Evolutionary conservation across 2,888 invertebrate species (phyloP).

Genomic region (Hylaea fasciaria): DNA sequence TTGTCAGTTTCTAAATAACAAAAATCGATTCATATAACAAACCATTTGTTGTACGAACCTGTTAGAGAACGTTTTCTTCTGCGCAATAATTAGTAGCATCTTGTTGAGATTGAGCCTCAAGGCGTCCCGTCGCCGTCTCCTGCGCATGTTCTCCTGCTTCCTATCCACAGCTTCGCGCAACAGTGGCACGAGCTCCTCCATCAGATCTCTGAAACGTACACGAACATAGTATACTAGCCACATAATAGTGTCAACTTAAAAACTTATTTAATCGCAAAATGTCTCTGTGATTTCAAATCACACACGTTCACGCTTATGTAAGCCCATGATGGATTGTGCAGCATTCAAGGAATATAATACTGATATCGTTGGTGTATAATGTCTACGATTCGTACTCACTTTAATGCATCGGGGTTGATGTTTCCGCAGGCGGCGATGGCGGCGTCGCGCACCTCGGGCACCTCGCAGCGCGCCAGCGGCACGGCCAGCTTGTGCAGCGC

Average conservation of each 20-base stretch:
- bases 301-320: too few relatives aligned
- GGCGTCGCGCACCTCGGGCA: constrained; percentile 96
- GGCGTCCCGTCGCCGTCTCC: constrained; percentile 95
- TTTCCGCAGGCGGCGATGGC: constrained; percentile 97
- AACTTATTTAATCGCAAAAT: too few relatives aligned
- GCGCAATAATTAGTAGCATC: constrained; percentile 96
- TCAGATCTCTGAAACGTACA: constrained; percentile 89
- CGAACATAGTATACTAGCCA: too few relatives aligned
- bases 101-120: constrained; percentile 95
- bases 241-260: too few relatives aligned
- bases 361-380: too few relatives aligned
- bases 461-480: constrained; percentile 96
- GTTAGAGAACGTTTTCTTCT: constrained; percentile 94
- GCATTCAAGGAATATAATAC: too few relatives aligned
- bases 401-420: constrained; percentile 97
- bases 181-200: constrained; percentile 96
- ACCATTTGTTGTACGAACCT: constrained; percentile 71
- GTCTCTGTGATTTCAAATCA: too few relatives aligned
- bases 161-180: constrained; percentile 98
- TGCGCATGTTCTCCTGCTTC: constrained; percentile 98
- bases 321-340: too few relatives aligned
- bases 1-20: too few relatives aligned
- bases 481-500: constrained; percentile 97
- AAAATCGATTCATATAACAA: neutral
- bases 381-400: too few relatives aligned